Conservation (phyloP, 2,888 invertebrate genomes). For the Euspilapteryx auroguttella region DNA sequence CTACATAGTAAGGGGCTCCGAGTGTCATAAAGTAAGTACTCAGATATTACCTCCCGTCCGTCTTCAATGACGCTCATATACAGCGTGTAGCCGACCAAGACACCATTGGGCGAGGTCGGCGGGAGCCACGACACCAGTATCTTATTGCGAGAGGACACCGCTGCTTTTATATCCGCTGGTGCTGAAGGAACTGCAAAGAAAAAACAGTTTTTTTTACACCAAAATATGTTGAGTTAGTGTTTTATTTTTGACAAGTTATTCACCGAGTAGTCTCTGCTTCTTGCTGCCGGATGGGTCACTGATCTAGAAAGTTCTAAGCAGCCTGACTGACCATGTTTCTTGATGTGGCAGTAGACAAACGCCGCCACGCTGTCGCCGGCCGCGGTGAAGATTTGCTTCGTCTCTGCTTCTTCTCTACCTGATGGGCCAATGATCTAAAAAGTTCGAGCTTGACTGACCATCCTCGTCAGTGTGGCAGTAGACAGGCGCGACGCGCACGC, state of each 20-base stretch:
- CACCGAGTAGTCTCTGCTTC: too few species aligned
- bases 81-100: constrained; percentile 79
- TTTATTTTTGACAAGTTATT: too few species aligned
- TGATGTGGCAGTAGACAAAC: constrained; percentile 84
- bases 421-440: too few species aligned
- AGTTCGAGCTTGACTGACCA: constrained; percentile 66
- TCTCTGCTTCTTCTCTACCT: constrained; percentile 76
- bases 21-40: too few species aligned
- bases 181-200: constrained; percentile 76
- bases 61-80: constrained; percentile 81
- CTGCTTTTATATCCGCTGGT: constrained; percentile 89
- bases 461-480: constrained; percentile 90
- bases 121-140: constrained; percentile 90
- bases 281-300: too few species aligned
- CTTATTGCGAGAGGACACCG: constrained; percentile 81
- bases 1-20: too few species aligned
- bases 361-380: constrained; percentile 88
- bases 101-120: constrained; percentile 81
- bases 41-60: constrained; percentile 70
- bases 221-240: too few species aligned
- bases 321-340: constrained; percentile 88
- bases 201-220: too few species aligned
- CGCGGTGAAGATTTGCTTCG: constrained; percentile 82
- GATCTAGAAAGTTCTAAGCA: too few species aligned
- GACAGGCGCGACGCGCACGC: constrained; percentile 79